Evolutionary conservation across 2,113 vertebrate species (phyloP).

Genomic region (Pogonocichla stellata): DNA sequence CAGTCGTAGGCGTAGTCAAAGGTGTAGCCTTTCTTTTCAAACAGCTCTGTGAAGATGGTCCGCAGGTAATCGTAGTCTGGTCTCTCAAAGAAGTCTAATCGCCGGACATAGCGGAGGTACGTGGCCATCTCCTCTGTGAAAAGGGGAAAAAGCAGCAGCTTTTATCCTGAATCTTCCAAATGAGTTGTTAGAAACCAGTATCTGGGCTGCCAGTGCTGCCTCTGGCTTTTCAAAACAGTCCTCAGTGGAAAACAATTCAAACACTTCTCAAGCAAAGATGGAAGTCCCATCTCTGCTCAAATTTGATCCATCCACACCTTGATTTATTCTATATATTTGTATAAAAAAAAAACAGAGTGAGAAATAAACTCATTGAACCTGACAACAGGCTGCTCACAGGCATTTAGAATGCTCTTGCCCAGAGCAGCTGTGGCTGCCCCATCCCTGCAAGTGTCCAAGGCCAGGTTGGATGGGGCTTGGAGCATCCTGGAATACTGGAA

Average conservation of each 20-base stretch:
- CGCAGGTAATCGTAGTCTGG: conserved; percentile 97
- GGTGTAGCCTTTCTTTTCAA: conserved; percentile 96
- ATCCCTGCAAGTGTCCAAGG: background rate
- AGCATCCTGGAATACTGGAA: background rate
- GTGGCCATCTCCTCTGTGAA: conserved; percentile 97
- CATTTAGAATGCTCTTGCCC: background rate
- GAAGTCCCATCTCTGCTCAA: background rate
- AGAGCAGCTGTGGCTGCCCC: background rate
- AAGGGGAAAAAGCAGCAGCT: background rate
- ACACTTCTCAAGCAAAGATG: background rate
- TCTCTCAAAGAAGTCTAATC: conserved; percentile 98
- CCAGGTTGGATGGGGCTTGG: background rate
- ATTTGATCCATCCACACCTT: background rate
- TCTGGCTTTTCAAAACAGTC: background rate
- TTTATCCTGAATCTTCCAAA: background rate
- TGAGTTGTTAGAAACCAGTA: background rate
- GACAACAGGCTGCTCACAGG: background rate
- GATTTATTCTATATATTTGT: background rate
- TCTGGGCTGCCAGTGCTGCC: background rate
- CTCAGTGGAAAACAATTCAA: background rate
- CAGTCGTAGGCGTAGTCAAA: conserved; percentile 98
- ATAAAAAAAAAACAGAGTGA: background rate
- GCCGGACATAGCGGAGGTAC: conserved; percentile 93
- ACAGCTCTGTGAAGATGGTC: conserved; percentile 95
- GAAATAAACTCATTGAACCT: background rate